Base-by-base conservation (phyloP, 2,888 invertebrate species). In the Prostheceraeus crozeri region DNA sequence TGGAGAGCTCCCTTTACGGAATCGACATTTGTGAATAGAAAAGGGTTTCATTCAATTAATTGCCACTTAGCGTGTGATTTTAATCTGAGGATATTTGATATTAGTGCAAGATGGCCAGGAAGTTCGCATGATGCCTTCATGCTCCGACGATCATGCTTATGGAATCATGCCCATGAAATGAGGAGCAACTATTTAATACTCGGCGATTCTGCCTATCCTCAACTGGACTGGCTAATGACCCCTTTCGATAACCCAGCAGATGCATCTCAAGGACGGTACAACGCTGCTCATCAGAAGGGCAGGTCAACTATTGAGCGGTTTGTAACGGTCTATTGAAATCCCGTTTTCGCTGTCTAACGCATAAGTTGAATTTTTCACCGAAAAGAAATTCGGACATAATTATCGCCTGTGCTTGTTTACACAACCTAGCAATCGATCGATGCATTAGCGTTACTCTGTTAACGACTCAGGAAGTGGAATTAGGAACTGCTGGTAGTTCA, bases 51-150 rank as follows among this genome's bases (percentile, higher is more conserved):
- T 14, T 48, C 48, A 11, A 48, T 48, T 4, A 48, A 48, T 21
- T 48, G 48, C 48, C 48, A 48, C 14, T 28, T 48, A 8, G 40
- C 14, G 4, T 40, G 40, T 40, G 40, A 40, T n/a, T 48, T 48
- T 23, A 6, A 16, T 16, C 28, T 48, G 6, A 48, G 14, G 28
- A 48, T 48, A 8, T 48, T 48, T 48, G 48, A 48, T 21, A 8
- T 48, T 4, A 19, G 48, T 48, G 3, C 48, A 48, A 6, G 48
- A 3, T 48, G 16, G 16, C 48, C 16, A 48, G 48, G 48, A 16
- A 48, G 48, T 14, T 8, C 48, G 8, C 48, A 48, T 48, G 48
- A 19, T 48, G 19, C 16, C n/a, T 40, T 40, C 14, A 40, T 40
- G 40, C 40, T 40, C n/a, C 40, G 21, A 40, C 40, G 21, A 19